A percentile compares a stretch with the other conserved stretches of the same genome.
phyloP scores from a whole-genome alignment of 2,797 vertebrate genomes.

The Pipistrellus pygmaeus region DNA sequence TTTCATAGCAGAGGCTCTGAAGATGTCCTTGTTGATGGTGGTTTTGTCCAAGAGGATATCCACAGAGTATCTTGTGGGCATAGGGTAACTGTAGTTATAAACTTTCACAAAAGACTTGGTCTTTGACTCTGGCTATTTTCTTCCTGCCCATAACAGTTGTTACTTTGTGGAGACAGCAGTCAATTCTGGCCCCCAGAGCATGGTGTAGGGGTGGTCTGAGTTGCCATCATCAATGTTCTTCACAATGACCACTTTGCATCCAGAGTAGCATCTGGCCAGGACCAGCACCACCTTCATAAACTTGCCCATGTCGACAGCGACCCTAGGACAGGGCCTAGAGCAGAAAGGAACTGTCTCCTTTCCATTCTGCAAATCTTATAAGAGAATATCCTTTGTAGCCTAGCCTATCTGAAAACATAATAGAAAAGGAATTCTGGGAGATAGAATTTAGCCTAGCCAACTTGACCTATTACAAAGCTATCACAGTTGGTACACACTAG shows the following conservation, averaged over 20 bases:
- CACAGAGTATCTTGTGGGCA: background rate
- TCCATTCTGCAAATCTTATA: background rate
- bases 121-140: background rate
- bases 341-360: background rate
- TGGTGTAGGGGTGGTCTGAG: background rate
- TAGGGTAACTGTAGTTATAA: background rate
- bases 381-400: background rate
- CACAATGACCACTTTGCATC: background rate
- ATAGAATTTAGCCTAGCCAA: background rate
- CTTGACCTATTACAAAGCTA: background rate
- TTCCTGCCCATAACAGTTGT: background rate
- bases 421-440: background rate
- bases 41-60: background rate
- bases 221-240: background rate
- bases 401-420: background rate
- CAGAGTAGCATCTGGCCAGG: background rate
- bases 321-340: background rate
- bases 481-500: background rate
- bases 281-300: background rate
- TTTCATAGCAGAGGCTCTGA: background rate
- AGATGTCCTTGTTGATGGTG: background rate
- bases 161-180: background rate
- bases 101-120: background rate
- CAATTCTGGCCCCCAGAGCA: background rate
- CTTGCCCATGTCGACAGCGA: background rate